Conservation (phyloP, 2,797 vertebrate species). For the Pangasius djambal region DNA sequence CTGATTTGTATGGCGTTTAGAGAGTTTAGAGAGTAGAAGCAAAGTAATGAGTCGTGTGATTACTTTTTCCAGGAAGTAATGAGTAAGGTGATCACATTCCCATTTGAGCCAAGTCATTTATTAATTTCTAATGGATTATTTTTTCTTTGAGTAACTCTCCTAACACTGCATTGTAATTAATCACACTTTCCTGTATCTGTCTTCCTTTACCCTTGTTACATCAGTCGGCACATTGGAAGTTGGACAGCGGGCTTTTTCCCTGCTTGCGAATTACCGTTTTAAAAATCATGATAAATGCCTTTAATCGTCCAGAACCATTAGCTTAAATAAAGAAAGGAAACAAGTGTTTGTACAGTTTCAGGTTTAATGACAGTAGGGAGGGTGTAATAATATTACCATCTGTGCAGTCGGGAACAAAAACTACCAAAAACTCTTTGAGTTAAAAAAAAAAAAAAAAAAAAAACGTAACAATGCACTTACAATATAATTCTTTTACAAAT, state of each 20-base stretch:
- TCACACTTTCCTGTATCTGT: background rate
- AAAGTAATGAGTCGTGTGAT: constrained; percentile 46
- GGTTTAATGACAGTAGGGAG: background rate
- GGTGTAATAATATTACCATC: background rate
- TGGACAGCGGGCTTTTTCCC: background rate
- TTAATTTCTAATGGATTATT: constrained; percentile 42
- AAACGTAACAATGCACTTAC: background rate
- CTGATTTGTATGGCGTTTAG: constrained; percentile 28
- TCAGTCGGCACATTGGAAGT: background rate
- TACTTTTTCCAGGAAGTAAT: constrained; percentile 41
- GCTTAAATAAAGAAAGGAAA: background rate
- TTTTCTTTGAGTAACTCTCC: constrained; percentile 20
- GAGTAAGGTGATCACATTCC: constrained; percentile 29
- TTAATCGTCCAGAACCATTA: background rate
- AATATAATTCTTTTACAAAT: background rate
- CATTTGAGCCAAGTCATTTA: constrained; percentile 12
- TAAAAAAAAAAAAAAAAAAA: background rate
- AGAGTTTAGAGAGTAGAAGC: constrained; percentile 25
- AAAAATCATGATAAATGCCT: background rate
- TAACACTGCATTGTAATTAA: background rate
- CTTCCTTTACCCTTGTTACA: background rate
- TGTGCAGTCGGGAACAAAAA: background rate
- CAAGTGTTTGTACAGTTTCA: background rate
- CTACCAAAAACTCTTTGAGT: background rate
- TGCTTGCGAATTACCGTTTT: background rate